phyloP scores from a whole-genome alignment of 1,140 invertebrate species.

The Drosophila pandora region DNA sequence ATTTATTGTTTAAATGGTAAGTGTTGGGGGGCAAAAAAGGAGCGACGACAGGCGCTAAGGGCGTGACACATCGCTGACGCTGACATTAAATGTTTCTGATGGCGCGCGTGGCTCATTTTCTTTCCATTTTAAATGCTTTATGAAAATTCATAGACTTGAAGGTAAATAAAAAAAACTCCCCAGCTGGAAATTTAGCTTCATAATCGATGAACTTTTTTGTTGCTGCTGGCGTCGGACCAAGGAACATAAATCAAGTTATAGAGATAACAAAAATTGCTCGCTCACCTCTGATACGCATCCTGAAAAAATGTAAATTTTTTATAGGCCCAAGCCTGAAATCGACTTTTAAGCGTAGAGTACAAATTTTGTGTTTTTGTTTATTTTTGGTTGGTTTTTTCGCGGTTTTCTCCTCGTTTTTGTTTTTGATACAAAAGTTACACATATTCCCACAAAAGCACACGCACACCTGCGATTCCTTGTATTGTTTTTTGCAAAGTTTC shows the following conservation, averaged over 20 bases:
- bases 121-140: slow-evolving; percentile 16
- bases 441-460: slow-evolving; percentile 8
- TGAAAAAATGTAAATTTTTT: slow-evolving; percentile 24
- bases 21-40: not conserved
- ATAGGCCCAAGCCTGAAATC: slow-evolving; percentile 15
- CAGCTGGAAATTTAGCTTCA: not conserved
- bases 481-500: not conserved
- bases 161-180: slow-evolving; percentile 1
- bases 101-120: slow-evolving; percentile 64
- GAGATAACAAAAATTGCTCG: slow-evolving; percentile 52
- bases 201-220: slow-evolving; percentile 44
- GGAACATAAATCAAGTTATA: slow-evolving; percentile 72
- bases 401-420: not conserved
- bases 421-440: not conserved
- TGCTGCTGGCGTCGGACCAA: slow-evolving; percentile 32
- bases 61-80: slow-evolving; percentile 66
- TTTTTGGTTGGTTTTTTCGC: not conserved
- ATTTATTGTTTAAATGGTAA: slow-evolving; percentile 70
- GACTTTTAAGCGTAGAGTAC: slow-evolving; percentile 44
- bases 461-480: slow-evolving; percentile 25
- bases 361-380: slow-evolving; percentile 23
- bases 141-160: slow-evolving; percentile 61
- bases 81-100: slow-evolving; percentile 68
- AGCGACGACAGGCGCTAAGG: slow-evolving; percentile 12
- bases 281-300: slow-evolving; percentile 45